Percentiles rank a stretch among this genome's conserved stretches.
Evolutionary conservation across 2,888 invertebrate species (phyloP).

Genomic region (Epiblema foenella): DNA sequence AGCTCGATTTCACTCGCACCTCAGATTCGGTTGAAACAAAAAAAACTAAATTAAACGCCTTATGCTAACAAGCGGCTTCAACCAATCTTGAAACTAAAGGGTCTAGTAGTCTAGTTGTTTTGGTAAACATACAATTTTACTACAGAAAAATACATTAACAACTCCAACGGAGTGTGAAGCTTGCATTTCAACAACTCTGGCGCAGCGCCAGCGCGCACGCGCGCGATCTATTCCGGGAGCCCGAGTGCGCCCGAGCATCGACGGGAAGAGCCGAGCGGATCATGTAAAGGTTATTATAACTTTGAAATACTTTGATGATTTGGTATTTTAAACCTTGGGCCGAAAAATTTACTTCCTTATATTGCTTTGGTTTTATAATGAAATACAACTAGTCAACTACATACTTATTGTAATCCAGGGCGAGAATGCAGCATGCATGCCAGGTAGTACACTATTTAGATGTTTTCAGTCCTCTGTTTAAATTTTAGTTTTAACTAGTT

Average conservation of each 20-base stretch:
- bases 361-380: too few relatives aligned
- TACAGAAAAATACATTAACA: conserved; percentile 36
- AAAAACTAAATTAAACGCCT: too few relatives aligned
- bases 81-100: too few relatives aligned
- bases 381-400: too few relatives aligned
- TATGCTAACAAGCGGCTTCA: too few relatives aligned
- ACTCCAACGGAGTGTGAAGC: conserved; percentile 28
- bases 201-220: conserved; percentile 32
- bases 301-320: background rate
- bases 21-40: too few relatives aligned
- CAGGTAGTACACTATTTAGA: too few relatives aligned
- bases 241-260: conserved; percentile 23
- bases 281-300: conserved; percentile 13
- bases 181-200: conserved; percentile 31
- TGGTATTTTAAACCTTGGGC: background rate
- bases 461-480: too few relatives aligned
- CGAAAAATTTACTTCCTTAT: background rate
- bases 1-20: too few relatives aligned
- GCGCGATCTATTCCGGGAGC: conserved; percentile 30
- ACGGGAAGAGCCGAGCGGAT: conserved; percentile 8
- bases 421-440: too few relatives aligned
- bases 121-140: conserved; percentile 8
- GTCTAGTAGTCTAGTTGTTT: background rate
- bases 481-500: too few relatives aligned
- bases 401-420: too few relatives aligned